Percentiles rank a stretch among this genome's conserved stretches.
These are phyloP conservation scores for Phocoena phocoena DNA, from an alignment of 2,113 vertebrate genomes.

Conservation along the genomic window DNA sequence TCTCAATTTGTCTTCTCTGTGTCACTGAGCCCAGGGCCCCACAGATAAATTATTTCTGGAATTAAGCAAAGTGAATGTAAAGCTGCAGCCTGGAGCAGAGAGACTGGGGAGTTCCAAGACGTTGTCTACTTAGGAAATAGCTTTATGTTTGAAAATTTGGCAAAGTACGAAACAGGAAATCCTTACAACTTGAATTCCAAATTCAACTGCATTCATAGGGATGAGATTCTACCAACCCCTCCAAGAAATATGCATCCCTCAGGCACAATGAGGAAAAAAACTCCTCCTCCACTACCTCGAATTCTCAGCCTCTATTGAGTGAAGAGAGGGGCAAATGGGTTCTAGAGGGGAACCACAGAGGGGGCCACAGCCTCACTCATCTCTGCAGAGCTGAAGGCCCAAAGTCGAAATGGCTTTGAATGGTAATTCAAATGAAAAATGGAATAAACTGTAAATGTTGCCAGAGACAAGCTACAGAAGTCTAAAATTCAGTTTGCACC, in stretches of 20 bases:
- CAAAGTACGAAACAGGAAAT: conserved; percentile 42
- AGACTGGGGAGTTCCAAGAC: neutral
- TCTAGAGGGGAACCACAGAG: neutral
- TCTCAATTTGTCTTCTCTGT: neutral
- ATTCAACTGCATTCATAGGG: neutral
- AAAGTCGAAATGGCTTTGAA: neutral
- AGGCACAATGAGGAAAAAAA: neutral
- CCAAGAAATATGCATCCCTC: neutral
- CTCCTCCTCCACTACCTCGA: neutral
- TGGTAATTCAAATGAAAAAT: neutral
- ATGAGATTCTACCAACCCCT: neutral
- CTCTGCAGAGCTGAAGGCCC: neutral
- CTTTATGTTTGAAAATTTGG: neutral
- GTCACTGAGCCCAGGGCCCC: neutral
- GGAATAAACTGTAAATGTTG: neutral
- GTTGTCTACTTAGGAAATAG: neutral
- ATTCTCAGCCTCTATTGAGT: neutral
- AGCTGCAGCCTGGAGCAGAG: neutral
- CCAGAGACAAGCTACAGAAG: neutral
- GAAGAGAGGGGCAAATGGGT: neutral
- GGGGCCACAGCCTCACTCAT: neutral
- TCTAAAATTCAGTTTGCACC: neutral
- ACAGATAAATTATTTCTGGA: neutral
- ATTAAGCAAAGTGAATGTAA: neutral
- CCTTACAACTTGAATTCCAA: neutral